Evolutionary conservation across 1,140 invertebrate genomes (phyloP).

Genomic region (Bombus sylvicola): DNA sequence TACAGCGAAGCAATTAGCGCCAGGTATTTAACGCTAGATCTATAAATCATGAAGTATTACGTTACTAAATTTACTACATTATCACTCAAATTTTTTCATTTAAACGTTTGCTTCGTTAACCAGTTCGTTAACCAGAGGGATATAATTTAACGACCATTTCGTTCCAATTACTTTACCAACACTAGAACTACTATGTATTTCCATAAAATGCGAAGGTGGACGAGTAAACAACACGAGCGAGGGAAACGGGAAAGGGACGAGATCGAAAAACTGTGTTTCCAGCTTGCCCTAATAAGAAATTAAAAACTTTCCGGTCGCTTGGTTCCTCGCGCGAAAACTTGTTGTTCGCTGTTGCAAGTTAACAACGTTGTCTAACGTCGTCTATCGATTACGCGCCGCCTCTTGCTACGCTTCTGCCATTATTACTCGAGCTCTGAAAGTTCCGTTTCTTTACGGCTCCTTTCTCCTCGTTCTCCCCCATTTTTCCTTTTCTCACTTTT

Average conservation of each 20-base stretch:
- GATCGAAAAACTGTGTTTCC: not conserved
- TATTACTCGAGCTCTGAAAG: slow-evolving; percentile 1
- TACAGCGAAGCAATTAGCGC: no score
- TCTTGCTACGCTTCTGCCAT: not conserved
- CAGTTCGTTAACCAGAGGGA: no score
- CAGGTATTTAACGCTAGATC: no score
- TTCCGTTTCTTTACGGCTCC: slow-evolving; percentile 14
- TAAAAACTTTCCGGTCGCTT: slow-evolving; percentile 2
- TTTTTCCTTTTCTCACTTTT: not conserved
- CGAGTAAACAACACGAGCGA: not conserved
- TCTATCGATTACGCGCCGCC: slow-evolving; percentile 28
- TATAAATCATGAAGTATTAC: no score
- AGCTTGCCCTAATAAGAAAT: not conserved
- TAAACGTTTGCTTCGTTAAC: no score
- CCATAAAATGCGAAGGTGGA: not conserved
- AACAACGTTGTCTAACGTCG: slow-evolving; percentile 39
- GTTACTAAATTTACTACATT: no score
- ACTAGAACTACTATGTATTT: not conserved
- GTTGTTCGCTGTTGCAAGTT: slow-evolving; percentile 18
- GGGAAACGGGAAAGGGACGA: no score
- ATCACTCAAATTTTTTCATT: no score
- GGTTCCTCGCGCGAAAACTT: not conserved
- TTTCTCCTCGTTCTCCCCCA: not conserved
- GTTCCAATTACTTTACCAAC: not conserved
- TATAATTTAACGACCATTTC: not conserved